Conservation (phyloP, 2,888 invertebrate genomes). For the Orthonevra nobilis region DNA sequence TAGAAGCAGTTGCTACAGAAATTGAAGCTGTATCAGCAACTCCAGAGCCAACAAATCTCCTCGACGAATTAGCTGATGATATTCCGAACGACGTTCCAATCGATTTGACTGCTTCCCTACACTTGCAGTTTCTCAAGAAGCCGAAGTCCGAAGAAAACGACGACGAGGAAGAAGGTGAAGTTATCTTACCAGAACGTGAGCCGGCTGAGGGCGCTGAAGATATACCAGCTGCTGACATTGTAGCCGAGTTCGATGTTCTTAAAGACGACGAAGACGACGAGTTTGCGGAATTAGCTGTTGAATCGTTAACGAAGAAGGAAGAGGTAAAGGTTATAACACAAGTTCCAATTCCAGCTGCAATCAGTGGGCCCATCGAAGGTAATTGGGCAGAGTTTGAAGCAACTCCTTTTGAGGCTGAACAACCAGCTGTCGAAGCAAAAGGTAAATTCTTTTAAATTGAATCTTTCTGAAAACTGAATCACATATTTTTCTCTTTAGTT, state of each 20-base stretch:
- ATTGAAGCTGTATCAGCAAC: slow-evolving; percentile 73
- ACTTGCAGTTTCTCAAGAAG: slow-evolving; percentile 82
- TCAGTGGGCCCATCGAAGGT: slow-evolving; percentile 80
- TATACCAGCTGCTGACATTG: slow-evolving; percentile 73
- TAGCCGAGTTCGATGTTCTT: slow-evolving; percentile 82
- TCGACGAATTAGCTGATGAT: slow-evolving; percentile 88
- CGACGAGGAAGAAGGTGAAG: slow-evolving; percentile 73
- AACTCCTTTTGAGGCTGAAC: slow-evolving; percentile 80
- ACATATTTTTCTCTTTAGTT: slow-evolving; percentile 47
- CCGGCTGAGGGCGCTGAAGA: slow-evolving; percentile 71
- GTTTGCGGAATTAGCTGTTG: slow-evolving; percentile 89
- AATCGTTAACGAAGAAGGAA: slow-evolving; percentile 85
- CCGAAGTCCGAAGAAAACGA: slow-evolving; percentile 76
- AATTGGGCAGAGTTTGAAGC: slow-evolving; percentile 86
- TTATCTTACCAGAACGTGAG: slow-evolving; percentile 64
- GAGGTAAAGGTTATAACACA: slow-evolving; percentile 79
- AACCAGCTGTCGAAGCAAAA: slow-evolving; percentile 71
- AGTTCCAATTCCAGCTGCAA: slow-evolving; percentile 79
- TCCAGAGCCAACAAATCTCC: slow-evolving; percentile 83
- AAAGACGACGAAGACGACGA: slow-evolving; percentile 87
- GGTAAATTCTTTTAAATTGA: slow-evolving; percentile 79
- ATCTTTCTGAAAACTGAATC: too few relatives aligned
- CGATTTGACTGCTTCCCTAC: slow-evolving; percentile 85
- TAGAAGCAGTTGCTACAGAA: slow-evolving; percentile 79
- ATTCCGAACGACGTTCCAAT: slow-evolving; percentile 85